These are phyloP conservation scores for Stictocephala bisonia DNA, from an alignment of 2,888 invertebrate genomes.

Conservation along the genomic window DNA sequence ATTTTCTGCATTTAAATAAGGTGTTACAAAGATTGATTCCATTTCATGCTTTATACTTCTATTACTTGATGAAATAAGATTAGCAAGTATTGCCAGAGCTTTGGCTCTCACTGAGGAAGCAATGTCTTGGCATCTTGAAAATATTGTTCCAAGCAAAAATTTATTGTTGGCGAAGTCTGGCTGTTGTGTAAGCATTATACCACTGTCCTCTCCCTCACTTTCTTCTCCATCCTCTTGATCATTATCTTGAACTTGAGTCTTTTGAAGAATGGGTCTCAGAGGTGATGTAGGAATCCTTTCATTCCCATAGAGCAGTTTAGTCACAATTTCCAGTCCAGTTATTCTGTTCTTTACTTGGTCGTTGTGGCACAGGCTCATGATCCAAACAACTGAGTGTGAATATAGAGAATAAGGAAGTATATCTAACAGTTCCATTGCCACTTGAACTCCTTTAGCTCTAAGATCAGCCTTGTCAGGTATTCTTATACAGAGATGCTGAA, in stretches of 20 bases:
- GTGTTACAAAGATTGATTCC: slow-evolving; percentile 55
- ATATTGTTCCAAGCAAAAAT: slow-evolving; percentile 67
- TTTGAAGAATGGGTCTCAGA: background rate
- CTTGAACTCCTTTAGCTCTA: slow-evolving; percentile 63
- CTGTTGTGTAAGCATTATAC: background rate
- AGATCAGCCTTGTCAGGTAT: slow-evolving; percentile 66
- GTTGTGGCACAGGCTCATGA: slow-evolving; percentile 60
- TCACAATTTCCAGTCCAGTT: slow-evolving; percentile 68
- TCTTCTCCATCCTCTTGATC: slow-evolving; percentile 15
- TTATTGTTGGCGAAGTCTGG: slow-evolving; percentile 54
- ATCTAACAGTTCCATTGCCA: slow-evolving; percentile 63
- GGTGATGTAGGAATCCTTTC: slow-evolving; percentile 42
- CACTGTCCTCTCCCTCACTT: background rate
- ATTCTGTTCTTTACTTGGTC: slow-evolving; percentile 65
- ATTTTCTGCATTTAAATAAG: slow-evolving; percentile 29
- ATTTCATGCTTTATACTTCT: slow-evolving; percentile 55
- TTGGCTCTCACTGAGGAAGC: slow-evolving; percentile 72
- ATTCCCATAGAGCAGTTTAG: slow-evolving; percentile 63
- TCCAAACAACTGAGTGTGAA: slow-evolving; percentile 64
- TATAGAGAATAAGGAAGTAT: slow-evolving; percentile 62
- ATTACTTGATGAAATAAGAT: slow-evolving; percentile 64
- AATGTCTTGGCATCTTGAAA: slow-evolving; percentile 69
- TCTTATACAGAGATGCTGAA: slow-evolving; percentile 65
- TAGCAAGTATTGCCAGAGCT: slow-evolving; percentile 71
- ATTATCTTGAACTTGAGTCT: background rate